Percentiles rank a stretch among this genome's conserved stretches.
Evolutionary conservation across 30 jellyfish, hydroid and myxozoan species (phyloP).

Genomic region (Haliclystus octoradiatus): DNA sequence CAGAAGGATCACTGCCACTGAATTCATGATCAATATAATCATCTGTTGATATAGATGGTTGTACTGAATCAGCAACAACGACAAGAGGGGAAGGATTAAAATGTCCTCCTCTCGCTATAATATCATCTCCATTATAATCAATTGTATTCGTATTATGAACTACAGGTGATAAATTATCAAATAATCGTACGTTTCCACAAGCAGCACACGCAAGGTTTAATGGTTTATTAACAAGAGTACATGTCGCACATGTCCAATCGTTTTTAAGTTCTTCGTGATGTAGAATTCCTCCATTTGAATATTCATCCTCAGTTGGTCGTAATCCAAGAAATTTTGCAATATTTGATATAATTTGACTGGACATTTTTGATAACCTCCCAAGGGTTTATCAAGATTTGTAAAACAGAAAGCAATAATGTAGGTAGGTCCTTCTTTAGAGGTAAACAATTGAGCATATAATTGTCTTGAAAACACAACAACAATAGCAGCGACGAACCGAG

Average conservation of each 20-base stretch:
- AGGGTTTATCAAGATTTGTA: too few species aligned
- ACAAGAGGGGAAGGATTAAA: too few species aligned
- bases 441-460: too few species aligned
- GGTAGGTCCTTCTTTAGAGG: too few species aligned
- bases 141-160: background rate
- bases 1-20: background rate
- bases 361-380: background rate
- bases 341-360: background rate
- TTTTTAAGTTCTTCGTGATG: background rate
- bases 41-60: background rate
- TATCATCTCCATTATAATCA: background rate
- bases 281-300: too few species aligned
- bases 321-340: background rate
- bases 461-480: too few species aligned
- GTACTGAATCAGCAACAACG: too few species aligned
- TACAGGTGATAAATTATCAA: background rate
- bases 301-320: background rate
- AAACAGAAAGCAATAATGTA: too few species aligned
- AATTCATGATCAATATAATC: background rate
- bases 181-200: slow-evolving; percentile 30
- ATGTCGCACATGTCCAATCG: slow-evolving; percentile 28
- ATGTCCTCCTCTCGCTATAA: background rate
- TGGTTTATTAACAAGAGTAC: slow-evolving; percentile 36
- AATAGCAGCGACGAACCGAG: too few species aligned
- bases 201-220: slow-evolving; percentile 18